Evolutionary conservation across 2,888 invertebrate species (phyloP).

Genomic region (Epistrophe grossulariae): DNA sequence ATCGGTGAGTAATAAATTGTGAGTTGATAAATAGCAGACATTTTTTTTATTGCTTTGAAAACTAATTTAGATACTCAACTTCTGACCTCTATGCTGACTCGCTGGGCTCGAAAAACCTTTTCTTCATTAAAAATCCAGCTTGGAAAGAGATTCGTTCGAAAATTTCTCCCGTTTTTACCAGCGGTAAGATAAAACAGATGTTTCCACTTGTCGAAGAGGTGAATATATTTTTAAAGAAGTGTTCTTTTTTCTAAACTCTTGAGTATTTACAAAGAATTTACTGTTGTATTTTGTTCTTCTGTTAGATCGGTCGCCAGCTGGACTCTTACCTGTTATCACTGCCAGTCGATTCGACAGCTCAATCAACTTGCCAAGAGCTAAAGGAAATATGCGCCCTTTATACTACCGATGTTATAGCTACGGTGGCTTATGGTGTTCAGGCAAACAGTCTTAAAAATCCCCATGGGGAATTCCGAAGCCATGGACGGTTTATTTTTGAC

Average conservation of each 20-base stretch:
- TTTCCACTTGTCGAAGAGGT: slow-evolving; percentile 81
- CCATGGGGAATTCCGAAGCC: slow-evolving; percentile 83
- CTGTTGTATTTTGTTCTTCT: background rate
- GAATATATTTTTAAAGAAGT: background rate
- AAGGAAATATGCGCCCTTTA: slow-evolving; percentile 82
- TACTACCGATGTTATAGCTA: slow-evolving; percentile 84
- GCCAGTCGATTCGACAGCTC: slow-evolving; percentile 77
- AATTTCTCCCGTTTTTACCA: slow-evolving; percentile 84
- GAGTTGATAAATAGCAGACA: too few species aligned
- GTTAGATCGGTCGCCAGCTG: slow-evolving; percentile 80
- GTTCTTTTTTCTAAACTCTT: background rate
- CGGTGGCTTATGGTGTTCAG: slow-evolving; percentile 84
- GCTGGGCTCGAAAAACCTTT: slow-evolving; percentile 84
- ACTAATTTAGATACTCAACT: slow-evolving; percentile 78
- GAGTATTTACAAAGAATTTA: background rate
- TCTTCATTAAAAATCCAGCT: slow-evolving; percentile 84
- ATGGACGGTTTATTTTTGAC: slow-evolving; percentile 83
- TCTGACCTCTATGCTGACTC: slow-evolving; percentile 82
- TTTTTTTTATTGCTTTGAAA: background rate
- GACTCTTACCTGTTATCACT: slow-evolving; percentile 79
- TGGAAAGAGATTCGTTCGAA: slow-evolving; percentile 84
- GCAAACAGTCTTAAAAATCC: slow-evolving; percentile 84
- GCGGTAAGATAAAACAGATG: slow-evolving; percentile 82
- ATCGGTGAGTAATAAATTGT: slow-evolving; percentile 80
- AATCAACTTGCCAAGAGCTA: slow-evolving; percentile 79